A percentile compares a stretch with the other conserved stretches of the same genome.
Evolutionary conservation across 1,140 invertebrate species (phyloP).

Genomic region (Drosophila parabipectinata): DNA sequence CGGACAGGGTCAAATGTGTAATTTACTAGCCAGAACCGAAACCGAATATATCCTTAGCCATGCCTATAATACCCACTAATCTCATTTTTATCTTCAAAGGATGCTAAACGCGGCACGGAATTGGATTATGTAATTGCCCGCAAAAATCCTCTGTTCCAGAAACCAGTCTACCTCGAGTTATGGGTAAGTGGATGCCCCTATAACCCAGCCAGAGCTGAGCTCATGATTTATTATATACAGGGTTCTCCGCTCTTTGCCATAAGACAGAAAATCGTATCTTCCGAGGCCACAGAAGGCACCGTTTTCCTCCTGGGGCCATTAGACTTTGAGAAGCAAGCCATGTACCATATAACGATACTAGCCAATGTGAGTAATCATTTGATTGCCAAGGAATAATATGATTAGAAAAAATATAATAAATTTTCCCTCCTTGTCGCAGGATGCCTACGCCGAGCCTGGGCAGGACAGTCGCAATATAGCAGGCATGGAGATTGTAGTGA

Average conservation of each 20-base stretch:
- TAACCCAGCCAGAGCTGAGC: constrained; percentile 4
- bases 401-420: neutral
- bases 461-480: constrained; percentile 94
- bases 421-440: constrained; percentile 85
- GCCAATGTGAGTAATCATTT: constrained; percentile 89
- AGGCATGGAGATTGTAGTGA: constrained; percentile 90
- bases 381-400: neutral
- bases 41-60: constrained; percentile 15
- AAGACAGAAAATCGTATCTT: constrained; percentile 89
- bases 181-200: constrained; percentile 84
- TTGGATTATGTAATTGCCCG: constrained; percentile 91
- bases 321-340: constrained; percentile 93
- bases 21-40: constrained; percentile 15
- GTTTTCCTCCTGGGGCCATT: constrained; percentile 90
- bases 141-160: constrained; percentile 90
- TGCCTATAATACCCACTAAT: constrained; percentile 24
- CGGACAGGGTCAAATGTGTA: constrained; percentile 46
- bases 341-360: constrained; percentile 92
- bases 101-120: constrained; percentile 91
- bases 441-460: constrained; percentile 91
- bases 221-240: constrained; percentile 55
- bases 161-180: constrained; percentile 91
- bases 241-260: constrained; percentile 90
- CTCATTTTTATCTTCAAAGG: constrained; percentile 85
- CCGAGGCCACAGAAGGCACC: constrained; percentile 90